A percentile compares a stretch with the other conserved stretches of the same genome.
Evolutionary conservation across 2,797 vertebrate species (phyloP).

Genomic region (Benthosema pterotum): DNA sequence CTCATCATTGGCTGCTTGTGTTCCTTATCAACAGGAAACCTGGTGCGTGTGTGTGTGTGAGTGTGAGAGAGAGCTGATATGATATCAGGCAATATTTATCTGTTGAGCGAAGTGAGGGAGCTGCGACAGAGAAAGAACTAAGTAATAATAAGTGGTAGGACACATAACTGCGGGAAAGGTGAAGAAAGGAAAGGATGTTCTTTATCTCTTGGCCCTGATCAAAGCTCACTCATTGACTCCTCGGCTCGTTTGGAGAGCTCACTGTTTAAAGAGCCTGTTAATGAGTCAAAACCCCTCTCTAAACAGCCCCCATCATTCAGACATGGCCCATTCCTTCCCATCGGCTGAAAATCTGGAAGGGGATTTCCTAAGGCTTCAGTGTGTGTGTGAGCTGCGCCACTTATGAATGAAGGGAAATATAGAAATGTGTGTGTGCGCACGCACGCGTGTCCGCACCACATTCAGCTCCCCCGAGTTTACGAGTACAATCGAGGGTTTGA

Average conservation of each 20-base stretch:
- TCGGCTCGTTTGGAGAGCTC: constrained; percentile 24
- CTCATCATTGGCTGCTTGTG: constrained; percentile 53
- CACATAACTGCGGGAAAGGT: neutral
- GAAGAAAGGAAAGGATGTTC: constrained; percentile 5
- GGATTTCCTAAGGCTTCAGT: constrained; percentile 51
- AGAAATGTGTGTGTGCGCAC: neutral
- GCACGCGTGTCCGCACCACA: neutral
- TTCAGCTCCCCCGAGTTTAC: neutral
- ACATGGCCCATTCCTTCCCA: constrained; percentile 17
- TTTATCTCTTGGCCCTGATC: constrained; percentile 43
- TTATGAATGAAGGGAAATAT: constrained; percentile 46
- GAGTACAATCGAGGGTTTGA: constrained; percentile 20
- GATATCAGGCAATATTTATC: constrained; percentile 27
- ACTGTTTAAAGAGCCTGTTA: constrained; percentile 52
- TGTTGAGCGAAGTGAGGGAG: constrained; percentile 10
- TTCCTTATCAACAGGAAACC: constrained; percentile 49
- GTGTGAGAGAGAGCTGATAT: constrained; percentile 39
- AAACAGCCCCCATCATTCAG: constrained; percentile 45
- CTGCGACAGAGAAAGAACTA: constrained; percentile 30
- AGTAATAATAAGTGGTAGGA: constrained; percentile 45
- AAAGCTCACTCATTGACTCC: constrained; percentile 44
- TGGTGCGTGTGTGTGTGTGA: constrained; percentile 20
- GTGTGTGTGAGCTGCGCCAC: constrained; percentile 46
- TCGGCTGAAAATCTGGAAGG: constrained; percentile 39
- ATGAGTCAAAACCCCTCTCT: constrained; percentile 43